Evolutionary conservation across 2,113 vertebrate genomes (phyloP), one percentile per base, ranked within the genome.

Genomic region (Neotoma lepida): DNA sequence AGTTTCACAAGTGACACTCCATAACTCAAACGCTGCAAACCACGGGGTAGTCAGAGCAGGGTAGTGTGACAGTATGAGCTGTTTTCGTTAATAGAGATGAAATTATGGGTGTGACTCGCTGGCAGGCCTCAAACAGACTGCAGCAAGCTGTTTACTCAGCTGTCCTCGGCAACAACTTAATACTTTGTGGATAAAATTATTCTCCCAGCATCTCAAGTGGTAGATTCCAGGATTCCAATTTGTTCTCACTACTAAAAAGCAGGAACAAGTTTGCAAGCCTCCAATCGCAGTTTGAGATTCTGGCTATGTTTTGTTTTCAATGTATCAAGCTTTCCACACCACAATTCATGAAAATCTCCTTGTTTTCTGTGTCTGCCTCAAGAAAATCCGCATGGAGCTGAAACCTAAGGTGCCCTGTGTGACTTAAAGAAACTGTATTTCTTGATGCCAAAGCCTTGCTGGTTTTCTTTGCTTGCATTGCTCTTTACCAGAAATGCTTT

Each of bases 91-190:
- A 98, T 98, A 98, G 97, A 98, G 98, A 98, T 98, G 98, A 99
- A 98, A 98, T 98, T 98, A 98, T 98, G 98, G 98, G 98, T 98
- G 98, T 98, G 98, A 98, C 98, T 98, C 97, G 98, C 98, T 98
- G 98, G 98, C 98, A 98, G 97, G 97, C 97, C 97, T 98, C 97
- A 98, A 98, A 98, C 97, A 97, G 98, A 97, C 98, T 98, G 98
- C 98, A 98, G 98, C 98, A 98, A 98, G 97, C 97, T 99, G 98
- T 99, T 99, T 99, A 98, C 98, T 98, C 98, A 99, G 98, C 98
- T 99, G 98, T 98, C 98, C 95, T 97, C 96, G 33, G 98, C 98
- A 98, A 98, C 97, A 98, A 97, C 98, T 98, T 98, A 98, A 98
- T 98, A 97, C 85, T 90, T 84, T 96, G 96, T 96, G 97, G 96